Conservation (phyloP, 2,797 vertebrate genomes). For the Acrocephalus scirpaceus region DNA sequence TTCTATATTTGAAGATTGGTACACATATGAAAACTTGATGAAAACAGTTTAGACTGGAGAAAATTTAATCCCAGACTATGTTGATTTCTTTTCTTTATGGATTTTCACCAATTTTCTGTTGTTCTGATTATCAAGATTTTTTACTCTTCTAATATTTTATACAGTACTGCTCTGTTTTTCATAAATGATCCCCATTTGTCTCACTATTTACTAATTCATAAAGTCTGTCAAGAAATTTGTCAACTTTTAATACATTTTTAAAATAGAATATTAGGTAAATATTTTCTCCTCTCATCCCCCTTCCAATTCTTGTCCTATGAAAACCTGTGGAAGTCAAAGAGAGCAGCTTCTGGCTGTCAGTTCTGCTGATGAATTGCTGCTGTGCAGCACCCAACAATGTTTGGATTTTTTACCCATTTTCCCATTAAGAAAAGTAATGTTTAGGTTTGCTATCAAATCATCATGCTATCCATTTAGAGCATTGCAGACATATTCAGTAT, state of each 20-base stretch:
- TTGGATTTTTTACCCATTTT: neutral
- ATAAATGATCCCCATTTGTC: neutral
- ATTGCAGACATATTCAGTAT: neutral
- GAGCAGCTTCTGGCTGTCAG: neutral
- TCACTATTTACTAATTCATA: neutral
- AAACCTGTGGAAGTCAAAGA: neutral
- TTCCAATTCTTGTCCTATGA: neutral
- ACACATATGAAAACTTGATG: neutral
- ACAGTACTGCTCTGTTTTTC: neutral
- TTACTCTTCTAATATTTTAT: neutral
- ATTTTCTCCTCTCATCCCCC: neutral
- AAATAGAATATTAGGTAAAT: neutral
- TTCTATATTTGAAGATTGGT: neutral
- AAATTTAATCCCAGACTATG: neutral
- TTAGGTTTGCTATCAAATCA: constrained; percentile 4
- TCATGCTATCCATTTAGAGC: neutral
- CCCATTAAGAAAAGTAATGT: neutral
- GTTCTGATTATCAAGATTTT: neutral
- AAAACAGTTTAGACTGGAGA: neutral
- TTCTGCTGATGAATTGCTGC: neutral
- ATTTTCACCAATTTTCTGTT: neutral
- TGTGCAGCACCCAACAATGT: neutral
- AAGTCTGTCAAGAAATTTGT: neutral
- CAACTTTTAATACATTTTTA: neutral
- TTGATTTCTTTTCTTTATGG: neutral